Evolutionary conservation across 2,888 invertebrate species (phyloP), one percentile per base, ranked within the genome.

Genomic region (Acanthococcus lagerstroemiae): DNA sequence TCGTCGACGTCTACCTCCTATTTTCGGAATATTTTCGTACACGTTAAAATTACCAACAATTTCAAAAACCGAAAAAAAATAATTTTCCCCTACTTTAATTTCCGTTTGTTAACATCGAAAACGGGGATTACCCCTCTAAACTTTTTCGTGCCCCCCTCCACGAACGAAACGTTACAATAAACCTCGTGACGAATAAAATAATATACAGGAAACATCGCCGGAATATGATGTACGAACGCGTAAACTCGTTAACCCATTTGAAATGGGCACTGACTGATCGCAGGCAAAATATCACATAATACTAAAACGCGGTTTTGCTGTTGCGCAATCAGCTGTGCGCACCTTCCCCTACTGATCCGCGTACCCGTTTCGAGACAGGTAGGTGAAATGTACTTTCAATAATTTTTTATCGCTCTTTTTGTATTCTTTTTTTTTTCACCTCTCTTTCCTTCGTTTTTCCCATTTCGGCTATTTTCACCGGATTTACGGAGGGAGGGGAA

Each of bases 211-310:
- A 61, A 61, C 61, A 61, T 61, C 52, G 52, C 61, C 61, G 61
- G 61, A 61, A 61, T 61, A 61, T 61, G 37, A n/a, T 21, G 48
- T 30, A 55, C 55, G 19, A n/a, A 52, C 50, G 52, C 52, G 48
- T 60, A 48, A 61, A 61, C 61, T 61, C 61, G 61, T 61, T 61
- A 61, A 61, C 61, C 61, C 61, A 61, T 61, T 61, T 61, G 61
- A 61, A 61, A 61, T 61, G 61, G 61, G 61, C 37, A 61, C 61
- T 52, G 61, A 61, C 61, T 61, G 61, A 61, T 48, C 50, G 37
- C 48, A 60, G 37, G 48, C 61, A 37, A 61, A 61, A 61, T 61
- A 61, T 60, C 60, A 57, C 57, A 60, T 61, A 61, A 61, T 27
- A n/a, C 61, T 61, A 22, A 52, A 61, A 52, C 50, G 61, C 52